Conservation (phyloP, 53 echinoderm and acorn worm genomes). For the Glandiceps talaboti region DNA sequence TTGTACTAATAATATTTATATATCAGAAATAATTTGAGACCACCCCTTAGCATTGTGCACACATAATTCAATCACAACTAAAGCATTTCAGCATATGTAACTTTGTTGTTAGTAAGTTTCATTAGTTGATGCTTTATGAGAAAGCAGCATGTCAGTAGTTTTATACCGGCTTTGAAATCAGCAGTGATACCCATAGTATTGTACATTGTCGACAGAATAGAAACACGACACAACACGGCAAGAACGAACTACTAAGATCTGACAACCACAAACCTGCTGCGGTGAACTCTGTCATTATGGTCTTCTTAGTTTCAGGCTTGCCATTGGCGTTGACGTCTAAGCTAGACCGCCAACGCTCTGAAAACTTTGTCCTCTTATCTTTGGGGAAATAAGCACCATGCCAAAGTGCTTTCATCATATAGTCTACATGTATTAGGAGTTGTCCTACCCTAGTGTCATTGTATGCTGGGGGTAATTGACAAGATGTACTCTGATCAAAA, state of each 20-base stretch:
- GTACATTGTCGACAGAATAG: too few relatives aligned
- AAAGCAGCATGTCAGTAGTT: too few relatives aligned
- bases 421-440: slow-evolving; percentile 68
- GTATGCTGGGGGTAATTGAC: slow-evolving; percentile 84
- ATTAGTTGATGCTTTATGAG: too few relatives aligned
- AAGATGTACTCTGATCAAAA: slow-evolving; percentile 77
- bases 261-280: slow-evolving; percentile 44
- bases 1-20: too few relatives aligned
- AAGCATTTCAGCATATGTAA: too few relatives aligned
- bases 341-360: slow-evolving; percentile 89
- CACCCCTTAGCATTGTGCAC: too few relatives aligned
- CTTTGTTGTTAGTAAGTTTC: too few relatives aligned
- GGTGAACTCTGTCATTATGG: slow-evolving; percentile 74
- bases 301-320: slow-evolving; percentile 79
- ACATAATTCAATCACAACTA: too few relatives aligned
- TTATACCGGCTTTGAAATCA: too few relatives aligned
- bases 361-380: slow-evolving; percentile 83
- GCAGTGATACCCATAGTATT: too few relatives aligned
- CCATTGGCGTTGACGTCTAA: slow-evolving; percentile 75
- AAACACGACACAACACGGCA: background rate
- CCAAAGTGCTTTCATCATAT: slow-evolving; percentile 97
- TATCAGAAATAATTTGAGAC: too few relatives aligned
- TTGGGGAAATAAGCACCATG: slow-evolving; percentile 82
- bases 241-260: background rate
- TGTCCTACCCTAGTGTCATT: slow-evolving; percentile 79